Base-by-base conservation (phyloP, 35 echinoderm and acorn worm genomes). In the Ophioderma brevispina region DNA sequence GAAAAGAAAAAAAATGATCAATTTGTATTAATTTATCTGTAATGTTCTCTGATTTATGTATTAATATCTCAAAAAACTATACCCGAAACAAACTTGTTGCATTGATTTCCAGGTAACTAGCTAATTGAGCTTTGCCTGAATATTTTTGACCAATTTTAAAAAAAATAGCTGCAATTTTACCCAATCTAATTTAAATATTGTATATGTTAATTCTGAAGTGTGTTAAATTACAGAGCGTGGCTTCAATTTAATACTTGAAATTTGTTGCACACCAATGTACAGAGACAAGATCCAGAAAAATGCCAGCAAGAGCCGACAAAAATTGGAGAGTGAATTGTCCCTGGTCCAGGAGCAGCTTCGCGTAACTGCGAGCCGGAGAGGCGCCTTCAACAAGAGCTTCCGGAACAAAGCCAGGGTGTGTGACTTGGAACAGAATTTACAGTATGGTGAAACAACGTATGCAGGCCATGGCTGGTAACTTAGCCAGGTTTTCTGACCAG, bases 401-500 rank as follows among this genome's bases (percentile, higher is more conserved):
- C 64, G n/a, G 40, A 91, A 84, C 31, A 80, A 84, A 35, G 80
- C 70, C 35, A 59, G 38, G 50, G 36, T 87, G 6, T 79, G 43
- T 50, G 89, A 95, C 31, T 39, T 77, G 39, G 41, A 84, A 32
- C 89, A 95, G 79, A 81, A 49, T 3, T 33, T 95, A 31, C 84
- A 92, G 25, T 64, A 92, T 31, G 89, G 89, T 1, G 76, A n/a
- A 86, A 49, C 81, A 94, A 30, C 42, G 87, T 25, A 80, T 90
- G 14, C 80, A 94, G 56, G 31, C 30, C 32, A 91, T 91, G 90
- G 90, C 90, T 37, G 75, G 75, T 42, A 91, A 91, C 90, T 41
- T 91, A 30, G 90, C 63, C 0, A 59, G 90, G n/a, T 91, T 91
- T 80, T 91, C 90, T 0, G 90, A 91, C 49, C 90, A 91, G 75